Evolutionary conservation across 2,888 invertebrate species (phyloP), one percentile per base, ranked within the genome.

Genomic region (Papilio elwesi): DNA sequence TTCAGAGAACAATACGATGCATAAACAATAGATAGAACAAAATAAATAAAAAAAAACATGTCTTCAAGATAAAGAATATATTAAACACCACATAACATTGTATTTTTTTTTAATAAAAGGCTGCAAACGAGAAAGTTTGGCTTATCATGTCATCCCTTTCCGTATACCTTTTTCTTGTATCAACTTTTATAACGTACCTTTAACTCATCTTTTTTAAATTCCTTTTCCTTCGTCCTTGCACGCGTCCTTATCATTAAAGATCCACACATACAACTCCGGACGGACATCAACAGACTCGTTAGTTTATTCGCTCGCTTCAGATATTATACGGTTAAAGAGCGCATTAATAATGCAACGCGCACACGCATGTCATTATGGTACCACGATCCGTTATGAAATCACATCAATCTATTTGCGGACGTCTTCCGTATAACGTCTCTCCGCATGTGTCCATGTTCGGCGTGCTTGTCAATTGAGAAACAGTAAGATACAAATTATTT

Each of bases 331-430:
- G 15, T 53, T 67, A 15, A 47, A 53, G 16, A 48, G 12, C 48
- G 36, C 57, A 68, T 68, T 68, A 57, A 57, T 63, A 70, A 70
- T 62, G 63, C 43, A 52, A 70, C 47, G 68, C 67, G 51, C 67
- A 52, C 51, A 38, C 51, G 59, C 59, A 67, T 67, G 59, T 71
- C 51, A 71, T 57, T 71, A 71, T 62, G 43, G 43, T 62, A 67
- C 48, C 70, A 64, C 38, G 53, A 26, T 59, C 51, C 71, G 52
- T 67, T 71, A 71, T 65, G 64, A 70, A 70, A 53, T 66, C 66
- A 43, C 71, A 67, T 71, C 67, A 52, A 67, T 71, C 71, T 71
- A 71, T 71, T 71, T 71, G 52, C 66, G 62, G 59, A 53, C 47
- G 47, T 62, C 67, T 67, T 67, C 62, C 66, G 71, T 62, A 62